Base-by-base conservation (phyloP, 2,888 invertebrate species). In the Ypsolopha scabrella region DNA sequence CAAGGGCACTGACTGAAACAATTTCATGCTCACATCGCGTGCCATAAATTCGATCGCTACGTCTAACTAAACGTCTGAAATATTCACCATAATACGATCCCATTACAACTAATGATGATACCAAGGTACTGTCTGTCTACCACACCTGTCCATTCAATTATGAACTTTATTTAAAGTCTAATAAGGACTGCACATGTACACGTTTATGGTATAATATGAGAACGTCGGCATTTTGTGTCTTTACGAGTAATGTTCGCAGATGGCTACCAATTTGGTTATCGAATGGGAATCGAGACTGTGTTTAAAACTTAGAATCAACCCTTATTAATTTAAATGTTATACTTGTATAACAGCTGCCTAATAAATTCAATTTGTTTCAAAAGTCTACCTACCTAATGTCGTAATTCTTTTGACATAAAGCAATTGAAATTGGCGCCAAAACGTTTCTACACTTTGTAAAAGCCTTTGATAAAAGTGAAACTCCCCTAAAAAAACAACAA, bases 51-150 rank as follows among this genome's bases (percentile, higher is more conserved):
- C 50, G 54, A 68, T 64, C 68, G 68, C 64, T 64, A 70, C 69
- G 73, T 71, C 74, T 74, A 74, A 75, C 74, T 75, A 80, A 76
- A 78, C 73, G 76, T 72, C 77, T 74, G 73, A 76, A 81, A 81
- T 79, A 73, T 80, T 76, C 67, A 70, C 73, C 68, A 67, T 81
- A 77, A 81, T 78, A 72, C 67, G 68, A 64, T 65, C 67, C 72
- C 71, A 80, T 81, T 78, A 81, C 60, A 62, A 52, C 56, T 82
- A 82, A 83, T 82, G 81, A 80, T 80, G 78, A 81, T 80, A 72
- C 70, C 75, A 67, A 77, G 76, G 68, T 75, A 80, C 78, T 73
- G 8, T 13, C n/a, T 71, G 24, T 24, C 24, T 24, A 24, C 24
- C 24, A 24, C 24, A 3, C 24, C 24, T 24, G 24, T 24, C 24